Conservation (phyloP, 2,888 invertebrate genomes). For the Leuctra nigra region DNA sequence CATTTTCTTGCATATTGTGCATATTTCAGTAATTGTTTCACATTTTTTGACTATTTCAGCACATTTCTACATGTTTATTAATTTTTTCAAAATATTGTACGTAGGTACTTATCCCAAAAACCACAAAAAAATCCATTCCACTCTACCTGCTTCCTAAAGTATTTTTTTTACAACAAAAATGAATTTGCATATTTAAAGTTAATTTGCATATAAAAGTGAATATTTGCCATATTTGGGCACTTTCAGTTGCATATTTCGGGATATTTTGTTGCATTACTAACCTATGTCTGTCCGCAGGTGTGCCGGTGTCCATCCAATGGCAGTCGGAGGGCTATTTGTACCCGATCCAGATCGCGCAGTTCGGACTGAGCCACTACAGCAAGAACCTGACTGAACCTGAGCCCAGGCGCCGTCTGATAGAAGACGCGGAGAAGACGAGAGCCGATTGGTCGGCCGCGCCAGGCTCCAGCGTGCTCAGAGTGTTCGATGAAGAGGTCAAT, state of each 20-base stretch:
- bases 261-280: too few species aligned
- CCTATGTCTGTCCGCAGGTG: constrained; percentile 44
- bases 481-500: constrained; percentile 51
- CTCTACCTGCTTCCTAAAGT: too few species aligned
- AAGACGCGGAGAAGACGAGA: constrained; percentile 63
- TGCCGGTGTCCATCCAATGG: constrained; percentile 97
- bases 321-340: constrained; percentile 92
- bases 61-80: too few species aligned
- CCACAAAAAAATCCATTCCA: too few species aligned
- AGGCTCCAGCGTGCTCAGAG: constrained; percentile 56
- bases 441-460: constrained; percentile 70
- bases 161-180: background rate
- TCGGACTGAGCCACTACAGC: constrained; percentile 94
- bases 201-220: background rate
- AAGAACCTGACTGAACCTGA: constrained; percentile 85
- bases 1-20: too few species aligned
- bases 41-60: too few species aligned
- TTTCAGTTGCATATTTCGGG: too few species aligned
- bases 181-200: background rate
- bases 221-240: too few species aligned
- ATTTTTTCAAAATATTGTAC: too few species aligned
- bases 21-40: too few species aligned
- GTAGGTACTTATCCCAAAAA: too few species aligned
- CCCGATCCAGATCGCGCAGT: constrained; percentile 98
- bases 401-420: constrained; percentile 63